A percentile compares a stretch with the other conserved stretches of the same genome.
phyloP scores from a whole-genome alignment of 2,113 vertebrate genomes.

The Mus musculus region GRCm39 chr1:128302501-128303000 shows the following conservation, averaged over 20 bases:
- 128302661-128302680: neutral
- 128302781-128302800: conserved; percentile 50
- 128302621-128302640: neutral
- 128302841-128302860: conserved; percentile 32
- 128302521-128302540: conserved; percentile 24
- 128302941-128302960: neutral
- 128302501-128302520: neutral
- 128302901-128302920: neutral
- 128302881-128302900: neutral
- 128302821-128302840: neutral
- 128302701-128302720: neutral
- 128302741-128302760: neutral
- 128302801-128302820: conserved; percentile 10
- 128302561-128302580: conserved; percentile 45
- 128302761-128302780: neutral
- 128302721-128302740: neutral
- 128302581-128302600: conserved; percentile 31
- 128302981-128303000: conserved; percentile 10
- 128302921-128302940: neutral
- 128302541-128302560: conserved; percentile 55
- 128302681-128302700: neutral
- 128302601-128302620: conserved; percentile 34
- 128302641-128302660: neutral
- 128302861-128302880: conserved; percentile 7
- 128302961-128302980: conserved; percentile 24